Evolutionary conservation across 2,888 invertebrate species (phyloP).

Genomic region (Adineta ricciae): DNA sequence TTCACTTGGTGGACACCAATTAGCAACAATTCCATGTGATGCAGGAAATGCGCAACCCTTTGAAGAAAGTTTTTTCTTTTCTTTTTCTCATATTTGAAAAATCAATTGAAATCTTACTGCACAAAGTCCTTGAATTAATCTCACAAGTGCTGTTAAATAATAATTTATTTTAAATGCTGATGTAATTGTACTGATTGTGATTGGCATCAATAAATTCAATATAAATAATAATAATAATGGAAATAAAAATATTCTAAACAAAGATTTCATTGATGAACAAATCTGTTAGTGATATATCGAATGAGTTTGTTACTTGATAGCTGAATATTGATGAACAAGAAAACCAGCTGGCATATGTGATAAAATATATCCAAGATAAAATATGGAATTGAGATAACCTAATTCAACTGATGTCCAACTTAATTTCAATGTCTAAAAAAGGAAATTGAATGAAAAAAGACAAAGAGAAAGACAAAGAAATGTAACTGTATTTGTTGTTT

Average conservation of each 20-base stretch:
- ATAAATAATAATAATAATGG: constrained; percentile 41
- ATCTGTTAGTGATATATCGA: no score
- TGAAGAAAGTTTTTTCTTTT: not conserved
- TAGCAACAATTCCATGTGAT: constrained; percentile 43
- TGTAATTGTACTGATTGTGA: constrained; percentile 38
- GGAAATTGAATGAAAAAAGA: not conserved
- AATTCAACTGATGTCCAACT: constrained; percentile 42
- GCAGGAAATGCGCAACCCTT: constrained; percentile 45
- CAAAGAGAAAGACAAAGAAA: no score
- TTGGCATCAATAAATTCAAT: constrained; percentile 43
- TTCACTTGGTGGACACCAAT: constrained; percentile 44
- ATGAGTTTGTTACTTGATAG: constrained; percentile 34
- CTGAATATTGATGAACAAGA: constrained; percentile 40
- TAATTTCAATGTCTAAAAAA: constrained; percentile 41
- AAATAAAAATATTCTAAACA: constrained; percentile 42
- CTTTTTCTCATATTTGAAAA: no score
- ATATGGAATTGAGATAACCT: constrained; percentile 43
- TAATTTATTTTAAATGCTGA: constrained; percentile 36
- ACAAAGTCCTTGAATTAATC: constrained; percentile 42
- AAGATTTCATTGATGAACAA: no score
- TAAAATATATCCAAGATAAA: constrained; percentile 44
- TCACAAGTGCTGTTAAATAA: constrained; percentile 36
- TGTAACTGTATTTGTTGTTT: not conserved
- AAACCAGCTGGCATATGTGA: constrained; percentile 45
- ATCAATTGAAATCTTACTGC: constrained; percentile 40